These are phyloP conservation scores for Dorcus parallelipipedus DNA, from an alignment of 2,888 invertebrate species.

Conservation along the genomic window DNA sequence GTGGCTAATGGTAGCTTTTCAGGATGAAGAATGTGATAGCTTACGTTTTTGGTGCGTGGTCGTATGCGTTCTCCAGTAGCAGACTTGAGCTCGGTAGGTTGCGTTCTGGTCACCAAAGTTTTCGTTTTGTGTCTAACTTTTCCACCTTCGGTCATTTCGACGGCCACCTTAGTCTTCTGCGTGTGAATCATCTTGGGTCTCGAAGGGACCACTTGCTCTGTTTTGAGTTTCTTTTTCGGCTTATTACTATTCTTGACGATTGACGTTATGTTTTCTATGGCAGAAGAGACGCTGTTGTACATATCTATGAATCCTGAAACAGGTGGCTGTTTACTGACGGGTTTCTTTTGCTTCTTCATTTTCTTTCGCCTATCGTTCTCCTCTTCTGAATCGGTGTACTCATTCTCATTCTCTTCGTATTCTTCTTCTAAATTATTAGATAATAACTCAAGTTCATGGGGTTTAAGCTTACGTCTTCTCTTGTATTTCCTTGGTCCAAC, in stretches of 20 bases:
- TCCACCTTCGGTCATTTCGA: slow-evolving; percentile 53
- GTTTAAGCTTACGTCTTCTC: slow-evolving; percentile 71
- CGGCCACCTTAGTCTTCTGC: slow-evolving; percentile 54
- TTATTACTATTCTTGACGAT: slow-evolving; percentile 28
- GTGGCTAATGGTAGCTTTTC: slow-evolving; percentile 54
- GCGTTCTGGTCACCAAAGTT: slow-evolving; percentile 56
- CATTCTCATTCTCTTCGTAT: slow-evolving; percentile 44
- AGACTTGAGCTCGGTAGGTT: slow-evolving; percentile 51
- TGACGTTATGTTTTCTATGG: slow-evolving; percentile 51
- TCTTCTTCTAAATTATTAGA: slow-evolving; percentile 36
- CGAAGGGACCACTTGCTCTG: slow-evolving; percentile 44
- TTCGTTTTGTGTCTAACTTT: slow-evolving; percentile 56
- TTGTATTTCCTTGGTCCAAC: slow-evolving; percentile 70
- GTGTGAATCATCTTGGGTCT: slow-evolving; percentile 78
- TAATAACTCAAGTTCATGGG: slow-evolving; percentile 56
- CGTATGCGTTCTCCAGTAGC: slow-evolving; percentile 52
- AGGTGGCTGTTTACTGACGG: slow-evolving; percentile 28
- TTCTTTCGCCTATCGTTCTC: slow-evolving; percentile 36
- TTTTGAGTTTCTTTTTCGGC: slow-evolving; percentile 41
- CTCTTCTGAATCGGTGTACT: slow-evolving; percentile 38
- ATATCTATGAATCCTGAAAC: slow-evolving; percentile 38
- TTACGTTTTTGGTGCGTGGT: slow-evolving; percentile 64
- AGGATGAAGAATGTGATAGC: slow-evolving; percentile 56
- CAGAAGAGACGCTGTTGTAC: slow-evolving; percentile 51
- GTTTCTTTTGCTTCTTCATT: slow-evolving; percentile 45